phyloP scores from a whole-genome alignment of 2,888 invertebrate genomes.

The Leptura quadrifasciata region DNA sequence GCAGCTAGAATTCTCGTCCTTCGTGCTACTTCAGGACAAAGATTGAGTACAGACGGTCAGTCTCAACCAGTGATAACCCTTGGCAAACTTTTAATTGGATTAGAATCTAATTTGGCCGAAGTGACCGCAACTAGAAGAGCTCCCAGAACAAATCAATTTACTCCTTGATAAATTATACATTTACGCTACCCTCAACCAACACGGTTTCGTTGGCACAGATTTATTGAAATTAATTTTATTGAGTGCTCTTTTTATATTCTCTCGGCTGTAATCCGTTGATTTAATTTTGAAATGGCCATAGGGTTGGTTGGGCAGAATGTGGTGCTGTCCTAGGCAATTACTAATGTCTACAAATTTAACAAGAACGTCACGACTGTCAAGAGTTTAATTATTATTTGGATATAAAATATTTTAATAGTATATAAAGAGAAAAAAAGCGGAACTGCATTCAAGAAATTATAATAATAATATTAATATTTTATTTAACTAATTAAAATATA shows the following conservation, averaged over 20 bases:
- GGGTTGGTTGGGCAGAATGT: background rate
- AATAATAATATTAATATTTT: too few relatives aligned
- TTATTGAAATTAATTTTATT: slow-evolving; percentile 59
- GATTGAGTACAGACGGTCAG: slow-evolving; percentile 61
- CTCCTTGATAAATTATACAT: slow-evolving; percentile 67
- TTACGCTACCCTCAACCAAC: slow-evolving; percentile 48
- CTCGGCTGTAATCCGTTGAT: slow-evolving; percentile 28
- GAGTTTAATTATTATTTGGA: background rate
- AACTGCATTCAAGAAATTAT: too few relatives aligned
- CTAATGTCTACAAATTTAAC: background rate
- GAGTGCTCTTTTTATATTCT: slow-evolving; percentile 55
- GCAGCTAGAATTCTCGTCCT: slow-evolving; percentile 48
- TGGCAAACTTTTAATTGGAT: slow-evolving; percentile 74
- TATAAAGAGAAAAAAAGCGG: too few relatives aligned
- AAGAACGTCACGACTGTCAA: background rate
- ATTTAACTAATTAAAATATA: too few relatives aligned
- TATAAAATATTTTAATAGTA: background rate
- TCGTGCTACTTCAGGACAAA: slow-evolving; percentile 43
- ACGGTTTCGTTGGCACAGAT: slow-evolving; percentile 54
- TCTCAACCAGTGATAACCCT: slow-evolving; percentile 65
- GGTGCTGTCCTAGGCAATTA: slow-evolving; percentile 21
- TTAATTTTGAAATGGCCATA: slow-evolving; percentile 21
- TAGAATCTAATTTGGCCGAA: slow-evolving; percentile 74
- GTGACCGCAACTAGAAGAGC: slow-evolving; percentile 70
- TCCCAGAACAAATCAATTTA: slow-evolving; percentile 71